Evolutionary conservation across 2,888 invertebrate species (phyloP), one percentile per base, ranked within the genome.

Genomic region (Yponomeuta plumbellus): DNA sequence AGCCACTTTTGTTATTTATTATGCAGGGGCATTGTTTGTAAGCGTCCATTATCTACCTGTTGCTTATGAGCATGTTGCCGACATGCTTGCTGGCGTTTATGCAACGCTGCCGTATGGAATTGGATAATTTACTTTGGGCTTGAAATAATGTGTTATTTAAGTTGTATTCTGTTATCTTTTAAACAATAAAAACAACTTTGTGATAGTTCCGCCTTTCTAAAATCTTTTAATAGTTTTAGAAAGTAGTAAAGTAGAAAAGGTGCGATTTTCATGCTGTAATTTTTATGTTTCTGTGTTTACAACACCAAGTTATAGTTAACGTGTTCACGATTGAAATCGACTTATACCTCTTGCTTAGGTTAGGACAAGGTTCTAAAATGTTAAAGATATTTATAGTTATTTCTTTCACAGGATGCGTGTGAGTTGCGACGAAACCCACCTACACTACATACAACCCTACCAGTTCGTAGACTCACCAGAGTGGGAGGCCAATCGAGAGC

Each of bases 391-490:
- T n/a, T n/a, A n/a, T 21, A 10, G 17, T 5, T 57, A 58, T 61
- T 61, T 17, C 34, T 2, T 13, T 69, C 85, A 11, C 86, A 97
- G 96, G 83, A 89, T 97, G 86, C 94, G 94, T 74, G 97, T 96
- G 71, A 95, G 95, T 69, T 96, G 96, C 77, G 96, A 96, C 75
- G 94, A 94, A 72, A 95, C 95, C n/a, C 96, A 96, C 78, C 92
- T 97, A 44, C 97, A 97, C 85, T 95, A 93, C 83, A 94, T 97
- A 75, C 93, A 94, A 76, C 93, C 94, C 69, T 95, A 95, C 81
- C 96, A 97, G 86, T 97, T 97, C 82, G 93, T 97, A 69, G 97
- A 97, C 84, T 96, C 96, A n/a, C 96, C 96, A 0, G 97, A 97
- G 87, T 97, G 96, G 95, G 96, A 97, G 75, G 95, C 95, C 66